These are phyloP conservation scores for Propithecus coquereli DNA, from an alignment of 2,113 vertebrate species.

Conservation along the genomic window DNA sequence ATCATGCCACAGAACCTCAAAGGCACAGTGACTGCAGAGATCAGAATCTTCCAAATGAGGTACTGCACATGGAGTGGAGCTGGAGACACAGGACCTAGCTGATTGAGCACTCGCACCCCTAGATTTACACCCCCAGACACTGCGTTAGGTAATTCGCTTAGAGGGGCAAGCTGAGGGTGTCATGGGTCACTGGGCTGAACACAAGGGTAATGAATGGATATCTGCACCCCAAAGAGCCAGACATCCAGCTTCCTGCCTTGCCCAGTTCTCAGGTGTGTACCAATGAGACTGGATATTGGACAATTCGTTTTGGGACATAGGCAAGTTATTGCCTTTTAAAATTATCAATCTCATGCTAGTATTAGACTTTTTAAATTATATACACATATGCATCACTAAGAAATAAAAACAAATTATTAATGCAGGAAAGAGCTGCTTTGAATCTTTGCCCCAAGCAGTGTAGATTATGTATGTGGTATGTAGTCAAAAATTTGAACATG, in stretches of 20 bases:
- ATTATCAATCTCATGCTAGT: not conserved
- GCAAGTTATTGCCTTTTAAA: not conserved
- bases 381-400: not conserved
- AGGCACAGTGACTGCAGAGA: not conserved
- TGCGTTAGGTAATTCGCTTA: not conserved
- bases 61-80: not conserved
- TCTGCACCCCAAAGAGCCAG: not conserved
- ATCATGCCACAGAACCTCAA: constrained; percentile 9
- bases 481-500: not conserved
- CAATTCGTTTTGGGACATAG: not conserved
- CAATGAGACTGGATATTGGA: fast-evolving
- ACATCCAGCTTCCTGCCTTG: not conserved
- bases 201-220: not conserved
- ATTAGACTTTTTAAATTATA: not conserved
- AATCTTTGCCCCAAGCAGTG: not conserved
- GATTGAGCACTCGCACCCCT: not conserved
- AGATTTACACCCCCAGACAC: not conserved
- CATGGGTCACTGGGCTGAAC: not conserved
- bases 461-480: not conserved
- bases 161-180: not conserved
- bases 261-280: not conserved
- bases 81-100: not conserved
- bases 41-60: not conserved
- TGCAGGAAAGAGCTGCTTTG: not conserved
- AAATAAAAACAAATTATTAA: not conserved